Evolutionary conservation across 2,113 vertebrate species (phyloP).

Genomic region (Phyllopteryx taeniolatus): DNA sequence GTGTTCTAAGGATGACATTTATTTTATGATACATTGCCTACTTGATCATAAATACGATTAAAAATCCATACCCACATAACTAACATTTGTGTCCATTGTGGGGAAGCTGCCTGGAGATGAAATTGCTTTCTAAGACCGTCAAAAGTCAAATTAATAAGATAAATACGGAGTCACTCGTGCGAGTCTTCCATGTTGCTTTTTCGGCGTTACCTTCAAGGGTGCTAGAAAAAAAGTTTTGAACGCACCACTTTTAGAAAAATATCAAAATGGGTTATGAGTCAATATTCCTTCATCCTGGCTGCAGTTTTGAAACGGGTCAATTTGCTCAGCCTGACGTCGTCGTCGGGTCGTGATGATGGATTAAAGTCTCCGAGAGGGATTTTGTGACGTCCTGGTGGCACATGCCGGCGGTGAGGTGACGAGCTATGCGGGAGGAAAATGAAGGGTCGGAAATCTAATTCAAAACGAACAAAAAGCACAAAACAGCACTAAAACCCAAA

Average conservation of each 20-base stretch:
- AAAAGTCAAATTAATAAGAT: slow-evolving; percentile 46
- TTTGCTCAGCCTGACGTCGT: slow-evolving; percentile 27
- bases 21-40: slow-evolving; percentile 68
- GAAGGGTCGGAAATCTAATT: slow-evolving; percentile 57
- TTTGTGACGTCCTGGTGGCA: slow-evolving; percentile 6
- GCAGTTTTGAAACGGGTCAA: slow-evolving; percentile 4
- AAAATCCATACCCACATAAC: slow-evolving; percentile 71
- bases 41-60: slow-evolving; percentile 69
- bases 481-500: slow-evolving; percentile 47
- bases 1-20: slow-evolving; percentile 53
- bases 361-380: neutral
- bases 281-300: neutral
- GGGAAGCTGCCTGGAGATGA: slow-evolving; percentile 56
- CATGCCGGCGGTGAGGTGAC: slow-evolving; percentile 19
- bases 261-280: slow-evolving; percentile 51
- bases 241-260: slow-evolving; percentile 64
- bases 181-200: slow-evolving; percentile 48
- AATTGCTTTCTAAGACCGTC: slow-evolving; percentile 38
- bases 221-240: slow-evolving; percentile 50
- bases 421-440: slow-evolving; percentile 63
- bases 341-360: neutral
- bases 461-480: slow-evolving; percentile 32
- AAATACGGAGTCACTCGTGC: slow-evolving; percentile 26
- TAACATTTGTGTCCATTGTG: slow-evolving; percentile 43
- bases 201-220: slow-evolving; percentile 32